Conservation (phyloP, 1,140 invertebrate species). For the Diorhabda carinulata region DNA sequence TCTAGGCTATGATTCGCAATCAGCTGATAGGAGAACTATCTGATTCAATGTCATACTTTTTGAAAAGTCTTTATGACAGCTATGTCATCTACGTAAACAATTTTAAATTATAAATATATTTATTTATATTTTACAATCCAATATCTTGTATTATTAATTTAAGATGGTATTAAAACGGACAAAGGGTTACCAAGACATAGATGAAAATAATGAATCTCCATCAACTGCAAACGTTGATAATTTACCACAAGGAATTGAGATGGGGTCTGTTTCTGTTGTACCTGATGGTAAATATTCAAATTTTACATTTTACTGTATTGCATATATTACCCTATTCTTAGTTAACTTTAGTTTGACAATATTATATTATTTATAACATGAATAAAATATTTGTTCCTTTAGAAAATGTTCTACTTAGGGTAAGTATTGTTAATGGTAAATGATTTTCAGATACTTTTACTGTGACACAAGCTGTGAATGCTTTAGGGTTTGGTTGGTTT, state of each 20-base stretch:
- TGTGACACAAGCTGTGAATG: slow-evolving; percentile 92
- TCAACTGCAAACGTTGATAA: slow-evolving; percentile 30
- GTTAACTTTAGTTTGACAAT: no score
- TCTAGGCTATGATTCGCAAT: no score
- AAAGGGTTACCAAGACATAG: slow-evolving; percentile 47
- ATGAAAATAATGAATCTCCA: slow-evolving; percentile 30
- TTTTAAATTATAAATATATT: neutral
- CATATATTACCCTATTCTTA: neutral
- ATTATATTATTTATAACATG: no score
- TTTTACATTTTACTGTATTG: neutral
- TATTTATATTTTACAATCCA: neutral
- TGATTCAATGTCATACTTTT: no score
- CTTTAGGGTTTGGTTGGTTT: slow-evolving; percentile 92
- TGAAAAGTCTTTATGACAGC: no score
- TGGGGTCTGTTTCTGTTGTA: slow-evolving; percentile 75
- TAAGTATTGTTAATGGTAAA: neutral
- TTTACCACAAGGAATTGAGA: slow-evolving; percentile 65
- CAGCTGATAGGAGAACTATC: no score
- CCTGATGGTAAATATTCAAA: slow-evolving; percentile 62
- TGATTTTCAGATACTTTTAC: slow-evolving; percentile 80
- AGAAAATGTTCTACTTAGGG: neutral
- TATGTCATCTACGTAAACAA: slow-evolving; percentile 18
- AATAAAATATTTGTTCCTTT: no score
- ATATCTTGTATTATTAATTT: neutral
- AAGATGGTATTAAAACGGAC: slow-evolving; percentile 43